A percentile compares a stretch with the other conserved stretches of the same genome.
phyloP scores from a whole-genome alignment of 1,140 invertebrate genomes.

The Thalassaphorura encarpata region DNA sequence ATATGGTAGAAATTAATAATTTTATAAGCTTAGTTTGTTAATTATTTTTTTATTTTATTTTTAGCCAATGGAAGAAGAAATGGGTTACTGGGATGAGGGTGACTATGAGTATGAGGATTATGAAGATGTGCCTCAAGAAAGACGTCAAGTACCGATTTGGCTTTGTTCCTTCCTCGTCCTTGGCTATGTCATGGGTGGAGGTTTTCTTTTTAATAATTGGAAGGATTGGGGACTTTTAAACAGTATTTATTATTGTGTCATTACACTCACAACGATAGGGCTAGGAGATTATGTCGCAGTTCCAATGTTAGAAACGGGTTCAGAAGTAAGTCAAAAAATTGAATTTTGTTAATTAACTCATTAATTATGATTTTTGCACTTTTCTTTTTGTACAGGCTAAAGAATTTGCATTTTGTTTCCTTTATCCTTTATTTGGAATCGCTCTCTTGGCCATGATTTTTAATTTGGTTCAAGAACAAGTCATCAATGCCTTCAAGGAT shows the following conservation, averaged over 20 bases:
- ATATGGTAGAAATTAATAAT: background rate
- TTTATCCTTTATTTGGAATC: slow-evolving; percentile 92
- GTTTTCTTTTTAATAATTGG: no score
- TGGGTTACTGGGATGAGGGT: slow-evolving; percentile 31
- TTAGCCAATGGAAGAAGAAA: slow-evolving; percentile 41
- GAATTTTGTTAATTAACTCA: slow-evolving; percentile 13
- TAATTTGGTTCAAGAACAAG: slow-evolving; percentile 88
- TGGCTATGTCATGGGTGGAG: no score
- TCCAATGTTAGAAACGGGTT: no score
- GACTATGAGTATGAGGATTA: slow-evolving; percentile 26
- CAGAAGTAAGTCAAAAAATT: slow-evolving; percentile 62
- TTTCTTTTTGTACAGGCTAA: slow-evolving; percentile 43
- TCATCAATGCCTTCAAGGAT: slow-evolving; percentile 72
- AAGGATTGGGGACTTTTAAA: no score
- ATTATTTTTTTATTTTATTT: background rate
- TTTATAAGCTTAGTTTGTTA: background rate
- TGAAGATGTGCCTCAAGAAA: slow-evolving; percentile 19
- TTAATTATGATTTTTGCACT: background rate
- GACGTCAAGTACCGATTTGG: slow-evolving; percentile 70
- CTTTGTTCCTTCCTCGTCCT: no score
- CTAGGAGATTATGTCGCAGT: no score
- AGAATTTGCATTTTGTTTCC: slow-evolving; percentile 79
- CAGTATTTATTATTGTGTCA: no score
- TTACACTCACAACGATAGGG: no score
- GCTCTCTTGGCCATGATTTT: slow-evolving; percentile 97